phyloP scores from a whole-genome alignment of 2,888 invertebrate species.

The Malthinus flaveolus region DNA sequence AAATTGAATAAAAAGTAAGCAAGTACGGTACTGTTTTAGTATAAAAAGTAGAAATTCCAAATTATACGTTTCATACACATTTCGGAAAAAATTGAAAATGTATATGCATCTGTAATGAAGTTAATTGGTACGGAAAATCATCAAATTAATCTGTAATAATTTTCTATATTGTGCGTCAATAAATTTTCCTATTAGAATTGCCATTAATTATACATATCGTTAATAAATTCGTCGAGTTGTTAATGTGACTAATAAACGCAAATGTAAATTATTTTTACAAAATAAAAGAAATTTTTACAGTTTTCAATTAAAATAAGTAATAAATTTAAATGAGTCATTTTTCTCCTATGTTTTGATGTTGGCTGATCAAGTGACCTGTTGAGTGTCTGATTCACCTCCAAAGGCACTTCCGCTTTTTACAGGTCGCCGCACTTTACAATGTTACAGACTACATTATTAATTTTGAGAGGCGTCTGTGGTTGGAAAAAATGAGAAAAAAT shows the following conservation, averaged over 20 bases:
- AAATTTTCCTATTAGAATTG: not conserved
- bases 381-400: constrained; percentile 33
- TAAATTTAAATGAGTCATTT: constrained; percentile 29
- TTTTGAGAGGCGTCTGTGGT: constrained; percentile 27
- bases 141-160: not conserved
- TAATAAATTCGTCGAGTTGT: not conserved
- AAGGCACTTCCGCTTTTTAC: constrained; percentile 34
- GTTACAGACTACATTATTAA: constrained; percentile 27
- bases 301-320: constrained; percentile 25
- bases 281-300: constrained; percentile 18
- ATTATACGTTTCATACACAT: too few species aligned
- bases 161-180: not conserved
- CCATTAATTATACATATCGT: not conserved
- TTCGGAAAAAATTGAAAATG: too few species aligned
- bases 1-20: too few species aligned
- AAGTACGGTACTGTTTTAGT: too few species aligned
- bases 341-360: constrained; percentile 24
- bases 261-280: not conserved
- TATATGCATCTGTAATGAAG: too few species aligned
- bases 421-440: constrained; percentile 33
- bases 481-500: constrained; percentile 13
- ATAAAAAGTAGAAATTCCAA: too few species aligned
- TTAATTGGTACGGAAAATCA: not conserved
- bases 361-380: constrained; percentile 30
- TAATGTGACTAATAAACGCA: not conserved